phyloP scores from a whole-genome alignment of 2,797 vertebrate genomes.

The Cephalopachus bancanus region DNA sequence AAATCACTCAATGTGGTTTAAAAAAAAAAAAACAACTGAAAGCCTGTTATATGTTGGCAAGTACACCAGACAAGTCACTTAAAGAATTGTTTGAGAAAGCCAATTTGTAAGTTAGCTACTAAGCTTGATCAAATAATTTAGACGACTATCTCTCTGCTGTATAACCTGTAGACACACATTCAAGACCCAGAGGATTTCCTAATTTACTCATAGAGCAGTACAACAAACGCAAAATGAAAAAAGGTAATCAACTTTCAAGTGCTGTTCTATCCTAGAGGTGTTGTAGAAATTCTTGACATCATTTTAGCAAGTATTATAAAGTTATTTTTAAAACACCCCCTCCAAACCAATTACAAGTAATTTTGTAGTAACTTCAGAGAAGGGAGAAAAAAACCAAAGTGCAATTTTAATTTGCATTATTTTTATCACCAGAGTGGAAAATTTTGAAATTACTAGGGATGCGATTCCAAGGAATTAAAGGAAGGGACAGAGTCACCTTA shows the following conservation, averaged over 20 bases:
- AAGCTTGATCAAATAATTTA: conserved; percentile 45
- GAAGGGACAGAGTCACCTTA: not conserved
- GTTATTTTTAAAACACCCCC: conserved; percentile 36
- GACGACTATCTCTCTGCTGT: not conserved
- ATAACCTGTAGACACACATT: not conserved
- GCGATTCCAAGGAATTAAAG: not conserved
- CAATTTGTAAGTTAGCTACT: conserved; percentile 8
- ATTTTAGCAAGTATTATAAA: conserved; percentile 26
- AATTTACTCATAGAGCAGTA: not conserved
- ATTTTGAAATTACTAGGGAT: conserved; percentile 11
- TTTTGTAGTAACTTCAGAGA: conserved; percentile 15
- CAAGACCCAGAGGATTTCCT: not conserved
- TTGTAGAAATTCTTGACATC: conserved; percentile 32
- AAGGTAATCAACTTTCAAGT: not conserved
- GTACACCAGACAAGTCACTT: not conserved
- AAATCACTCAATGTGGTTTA: not conserved
- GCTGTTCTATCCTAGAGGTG: not conserved
- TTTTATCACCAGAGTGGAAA: conserved; percentile 8
- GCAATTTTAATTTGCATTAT: conserved; percentile 48
- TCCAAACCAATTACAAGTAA: conserved; percentile 9
- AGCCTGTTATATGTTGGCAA: not conserved
- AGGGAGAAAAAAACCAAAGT: not conserved
- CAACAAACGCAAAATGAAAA: conserved; percentile 33
- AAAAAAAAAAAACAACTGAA: not conserved
- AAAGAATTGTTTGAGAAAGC: not conserved